Base-by-base conservation (phyloP, 2,888 invertebrate genomes). In the Dascillus cervinus region DNA sequence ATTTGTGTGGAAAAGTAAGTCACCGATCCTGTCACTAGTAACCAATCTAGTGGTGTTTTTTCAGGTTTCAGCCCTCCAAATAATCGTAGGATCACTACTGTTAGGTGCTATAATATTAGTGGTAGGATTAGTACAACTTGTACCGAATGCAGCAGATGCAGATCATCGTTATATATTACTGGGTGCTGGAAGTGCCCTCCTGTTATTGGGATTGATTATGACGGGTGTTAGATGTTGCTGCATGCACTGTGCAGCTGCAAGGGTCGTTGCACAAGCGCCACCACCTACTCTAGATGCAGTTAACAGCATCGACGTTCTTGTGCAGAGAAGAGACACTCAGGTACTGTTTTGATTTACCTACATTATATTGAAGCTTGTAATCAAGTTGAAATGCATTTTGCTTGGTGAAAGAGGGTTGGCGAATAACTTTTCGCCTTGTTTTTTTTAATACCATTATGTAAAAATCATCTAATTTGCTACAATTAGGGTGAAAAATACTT, bases 91-190 rank as follows among this genome's bases (percentile, higher is more conserved):
- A 10, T 82, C 79, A 8, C 66, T 83, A 37, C 72, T 84, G 26
- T 67, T 84, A 36, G 83, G 83, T 30, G 79, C 80, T 43, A 80
- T 83, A 49, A 73, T 82, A 39, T 65, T 83, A 53, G 79, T 83
- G 39, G 82, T 83, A 46, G 83, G 83, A 13, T 64, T 83, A 56
- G 82, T 83, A 40, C 83, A 83, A 62, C 66, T 83, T 46, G 81
- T 81, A 6, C 82, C 82, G 1, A 80, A 82, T 8, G 82, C 83
- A 1, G 82, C 82, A 53, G 82, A 82, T 8, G 81, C 80, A 1
- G 80, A 80, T 54, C 81, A 82, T 55, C 75, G 80, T 32, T 81
- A 77, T 58, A 74, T 77, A 45, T 70, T 82, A 46, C 73, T 82
- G 64, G 79, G 77, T 5, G 72, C 75, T 1, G 82, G 82, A 2